Conservation (phyloP, 1,140 invertebrate species). For the Rhagoletis pomonella region DNA sequence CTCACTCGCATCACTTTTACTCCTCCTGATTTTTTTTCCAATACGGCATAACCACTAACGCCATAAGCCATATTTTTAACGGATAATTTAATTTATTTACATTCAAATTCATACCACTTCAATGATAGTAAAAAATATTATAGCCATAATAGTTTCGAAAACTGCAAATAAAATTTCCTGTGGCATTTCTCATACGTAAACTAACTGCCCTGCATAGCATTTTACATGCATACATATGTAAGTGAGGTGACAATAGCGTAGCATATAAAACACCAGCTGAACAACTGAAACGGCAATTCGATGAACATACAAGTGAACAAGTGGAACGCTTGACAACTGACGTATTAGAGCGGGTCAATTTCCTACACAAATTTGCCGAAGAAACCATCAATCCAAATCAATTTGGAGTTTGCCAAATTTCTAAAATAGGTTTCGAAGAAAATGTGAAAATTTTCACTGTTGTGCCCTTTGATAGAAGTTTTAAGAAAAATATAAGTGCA, state of each 20-base stretch:
- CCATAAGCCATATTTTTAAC: background rate
- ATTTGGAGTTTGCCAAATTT: too few species aligned
- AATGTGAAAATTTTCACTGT: too few species aligned
- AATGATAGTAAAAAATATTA: background rate
- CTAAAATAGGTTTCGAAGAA: too few species aligned
- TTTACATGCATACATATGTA: background rate
- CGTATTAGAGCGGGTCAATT: too few species aligned
- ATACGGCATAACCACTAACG: background rate
- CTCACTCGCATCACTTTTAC: background rate
- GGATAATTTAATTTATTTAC: slow-evolving; percentile 40
- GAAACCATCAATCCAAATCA: too few species aligned
- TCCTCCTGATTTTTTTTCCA: background rate
- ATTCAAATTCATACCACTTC: background rate
- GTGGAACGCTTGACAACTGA: background rate
- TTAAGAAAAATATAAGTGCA: too few species aligned
- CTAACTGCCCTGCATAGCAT: background rate
- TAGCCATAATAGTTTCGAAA: slow-evolving; percentile 8
- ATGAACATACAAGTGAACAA: slow-evolving; percentile 3
- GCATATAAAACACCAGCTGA: slow-evolving; percentile 12
- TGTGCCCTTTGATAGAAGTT: too few species aligned
- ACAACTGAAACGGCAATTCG: background rate
- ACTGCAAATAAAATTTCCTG: slow-evolving; percentile 11
- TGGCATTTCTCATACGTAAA: background rate
- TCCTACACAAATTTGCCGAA: too few species aligned
- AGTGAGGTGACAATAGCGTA: slow-evolving; percentile 5